Conservation (phyloP, 2,797 vertebrate species). For the Siniperca scherzeri region DNA sequence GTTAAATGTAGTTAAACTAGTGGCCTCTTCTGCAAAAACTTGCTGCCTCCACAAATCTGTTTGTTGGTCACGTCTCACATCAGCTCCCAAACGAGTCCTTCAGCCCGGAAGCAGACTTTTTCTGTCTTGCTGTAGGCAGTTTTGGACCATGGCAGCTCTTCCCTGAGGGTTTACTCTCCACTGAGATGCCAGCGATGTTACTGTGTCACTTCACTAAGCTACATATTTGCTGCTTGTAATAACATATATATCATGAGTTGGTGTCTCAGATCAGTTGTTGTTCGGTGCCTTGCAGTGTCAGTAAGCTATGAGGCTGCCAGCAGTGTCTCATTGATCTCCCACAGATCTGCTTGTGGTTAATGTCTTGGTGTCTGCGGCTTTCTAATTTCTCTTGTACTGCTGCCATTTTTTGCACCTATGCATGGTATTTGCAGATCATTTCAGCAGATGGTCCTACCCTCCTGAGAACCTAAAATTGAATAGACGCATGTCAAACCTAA, state of each 20-base stretch:
- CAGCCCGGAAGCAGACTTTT: constrained; percentile 18
- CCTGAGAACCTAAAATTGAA: constrained; percentile 6
- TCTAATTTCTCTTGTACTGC: constrained; percentile 5
- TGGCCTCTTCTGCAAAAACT: background rate
- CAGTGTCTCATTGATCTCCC: background rate
- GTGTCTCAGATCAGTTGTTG: constrained; percentile 34
- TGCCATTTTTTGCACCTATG: background rate
- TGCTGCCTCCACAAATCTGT: constrained; percentile 8
- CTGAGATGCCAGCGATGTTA: constrained; percentile 47
- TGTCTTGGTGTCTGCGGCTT: constrained; percentile 2
- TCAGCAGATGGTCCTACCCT: constrained; percentile 11
- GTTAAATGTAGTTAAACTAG: background rate
- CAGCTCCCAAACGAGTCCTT: constrained; percentile 32
- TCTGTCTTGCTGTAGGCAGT: constrained; percentile 30
- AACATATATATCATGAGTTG: constrained; percentile 26
- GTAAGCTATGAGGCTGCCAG: constrained; percentile 11
- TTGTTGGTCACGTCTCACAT: constrained; percentile 34
- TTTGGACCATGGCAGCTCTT: constrained; percentile 41
- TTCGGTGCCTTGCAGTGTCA: constrained; percentile 3
- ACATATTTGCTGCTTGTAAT: constrained; percentile 45
- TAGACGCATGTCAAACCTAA: background rate
- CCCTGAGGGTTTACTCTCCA: constrained; percentile 34
- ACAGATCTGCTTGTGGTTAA: constrained; percentile 4
- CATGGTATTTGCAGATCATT: background rate
- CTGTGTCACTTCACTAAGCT: constrained; percentile 47